Conservation (phyloP, 2,888 invertebrate genomes). For the Machimus rusticus region DNA sequence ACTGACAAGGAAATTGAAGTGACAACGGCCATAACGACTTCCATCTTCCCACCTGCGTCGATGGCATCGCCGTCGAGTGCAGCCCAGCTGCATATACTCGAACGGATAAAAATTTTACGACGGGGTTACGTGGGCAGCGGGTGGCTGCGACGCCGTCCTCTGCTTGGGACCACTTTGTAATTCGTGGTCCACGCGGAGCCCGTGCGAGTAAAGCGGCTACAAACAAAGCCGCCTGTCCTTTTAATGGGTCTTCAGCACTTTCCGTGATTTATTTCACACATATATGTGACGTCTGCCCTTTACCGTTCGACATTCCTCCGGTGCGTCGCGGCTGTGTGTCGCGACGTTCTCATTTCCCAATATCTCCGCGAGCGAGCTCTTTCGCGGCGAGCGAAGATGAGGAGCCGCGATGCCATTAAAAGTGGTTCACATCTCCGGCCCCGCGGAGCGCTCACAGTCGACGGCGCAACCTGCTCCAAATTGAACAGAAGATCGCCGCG, state of each 20-base stretch:
- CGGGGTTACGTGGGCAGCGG: not conserved
- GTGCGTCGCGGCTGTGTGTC: not conserved
- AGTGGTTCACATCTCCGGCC: constrained; percentile 17
- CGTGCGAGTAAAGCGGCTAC: not conserved
- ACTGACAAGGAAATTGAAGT: not conserved
- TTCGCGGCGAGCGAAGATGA: constrained; percentile 19
- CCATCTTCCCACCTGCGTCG: constrained; percentile 8
- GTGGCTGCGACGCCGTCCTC: not conserved
- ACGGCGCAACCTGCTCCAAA: constrained; percentile 29
- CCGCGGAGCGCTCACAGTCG: not conserved
- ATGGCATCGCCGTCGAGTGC: not conserved
- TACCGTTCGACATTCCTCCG: constrained; percentile 9
- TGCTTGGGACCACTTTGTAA: not conserved
- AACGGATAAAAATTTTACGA: constrained; percentile 22
- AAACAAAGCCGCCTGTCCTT: constrained; percentile 19
- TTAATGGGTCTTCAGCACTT: constrained; percentile 46
- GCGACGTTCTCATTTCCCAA: constrained; percentile 9
- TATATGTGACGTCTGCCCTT: constrained; percentile 18
- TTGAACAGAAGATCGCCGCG: constrained; percentile 21
- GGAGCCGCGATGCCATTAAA: constrained; percentile 12
- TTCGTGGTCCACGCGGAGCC: not conserved
- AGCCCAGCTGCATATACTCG: not conserved
- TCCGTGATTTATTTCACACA: constrained; percentile 48
- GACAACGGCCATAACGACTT: constrained; percentile 20
- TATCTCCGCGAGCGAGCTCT: not conserved